Conservation (phyloP, 1,140 invertebrate genomes). For the Cephus cinctus region DNA sequence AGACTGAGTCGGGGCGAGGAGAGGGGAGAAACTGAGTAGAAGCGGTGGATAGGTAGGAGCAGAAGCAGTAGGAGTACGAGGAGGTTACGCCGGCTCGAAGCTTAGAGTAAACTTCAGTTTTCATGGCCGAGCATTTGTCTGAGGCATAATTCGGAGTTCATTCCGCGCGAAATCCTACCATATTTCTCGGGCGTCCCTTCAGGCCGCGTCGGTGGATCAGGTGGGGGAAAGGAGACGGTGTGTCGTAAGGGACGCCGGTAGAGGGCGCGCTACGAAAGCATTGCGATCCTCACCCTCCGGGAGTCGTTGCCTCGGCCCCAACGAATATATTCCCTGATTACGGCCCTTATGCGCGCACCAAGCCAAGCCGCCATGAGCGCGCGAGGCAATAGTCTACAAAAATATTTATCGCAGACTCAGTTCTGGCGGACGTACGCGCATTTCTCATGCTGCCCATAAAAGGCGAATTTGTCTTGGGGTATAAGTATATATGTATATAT, state of each 20-base stretch:
- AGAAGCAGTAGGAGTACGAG: background rate
- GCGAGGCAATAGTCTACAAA: conserved; percentile 2
- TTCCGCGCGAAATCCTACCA: conserved; percentile 27
- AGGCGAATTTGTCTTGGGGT: conserved; percentile 12
- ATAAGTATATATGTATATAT: no score
- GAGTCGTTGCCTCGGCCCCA: background rate
- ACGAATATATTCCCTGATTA: conserved; percentile 18
- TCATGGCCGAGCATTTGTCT: conserved; percentile 41
- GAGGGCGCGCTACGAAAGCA: no score
- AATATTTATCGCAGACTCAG: conserved; percentile 12
- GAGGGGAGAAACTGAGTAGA: no score
- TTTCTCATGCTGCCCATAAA: conserved; percentile 4
- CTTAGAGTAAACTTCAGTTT: conserved; percentile 40
- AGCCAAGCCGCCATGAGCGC: background rate
- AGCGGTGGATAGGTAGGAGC: no score
- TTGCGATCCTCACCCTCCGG: background rate
- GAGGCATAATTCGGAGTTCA: conserved; percentile 38
- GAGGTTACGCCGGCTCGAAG: conserved; percentile 21
- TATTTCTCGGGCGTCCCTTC: conserved; percentile 21
- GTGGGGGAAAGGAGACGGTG: no score
- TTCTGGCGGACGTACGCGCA: conserved; percentile 5
- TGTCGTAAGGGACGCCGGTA: no score
- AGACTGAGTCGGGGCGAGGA: no score
- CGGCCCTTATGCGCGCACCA: conserved; percentile 6
- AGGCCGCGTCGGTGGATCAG: no score